Evolutionary conservation across 2,113 vertebrate species (phyloP), one percentile per base, ranked within the genome.

Genomic region (Phylloscopus whistleri): DNA sequence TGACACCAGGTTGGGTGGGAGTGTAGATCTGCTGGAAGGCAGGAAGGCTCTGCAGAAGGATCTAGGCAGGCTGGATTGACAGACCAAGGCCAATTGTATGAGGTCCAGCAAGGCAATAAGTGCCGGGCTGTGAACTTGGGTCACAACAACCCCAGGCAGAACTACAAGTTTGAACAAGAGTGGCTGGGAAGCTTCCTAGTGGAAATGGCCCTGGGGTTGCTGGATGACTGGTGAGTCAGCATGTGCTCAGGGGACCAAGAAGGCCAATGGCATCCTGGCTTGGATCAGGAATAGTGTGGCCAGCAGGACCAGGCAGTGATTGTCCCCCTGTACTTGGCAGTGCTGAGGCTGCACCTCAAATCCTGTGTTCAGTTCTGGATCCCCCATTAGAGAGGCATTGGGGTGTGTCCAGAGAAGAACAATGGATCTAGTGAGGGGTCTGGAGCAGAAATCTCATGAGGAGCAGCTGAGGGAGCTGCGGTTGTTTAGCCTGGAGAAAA

Each of bases 261-360:
- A 16, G 5, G 5, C 30, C 21, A 15, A 15, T 41, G 63, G 8
- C 18, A 62, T 55, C 63, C 48, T 27, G 48, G 4, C 21, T 16
- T 55, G 55, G 3, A 27, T 43, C 55, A 63, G 15, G 15, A 69
- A 19, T 5, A 37, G 17, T 9, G 31, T 14, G 63, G 15, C 55
- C 63, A 62, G 23, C 5, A 31, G 24, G 39, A 60, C 16, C 22
- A 60, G 31, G 26, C 48, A 55, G 15, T 8, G 55, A 33, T 23
- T 27, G 5, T 27, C 8, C 2, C 9, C 18, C 55, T 62, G n/a
- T 19, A 6, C 8, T 27, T 0, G 2, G 20, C n/a, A 35, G 13
- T 41, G n/a, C 1, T 53, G 48, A 55, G 24, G 14, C 26, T 2
- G 0, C 22, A 33, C 22, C 41, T 53, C 2, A 3, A 49, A 26